Conservation (phyloP, 2,888 invertebrate genomes). For the Hyposoter dolosus region DNA sequence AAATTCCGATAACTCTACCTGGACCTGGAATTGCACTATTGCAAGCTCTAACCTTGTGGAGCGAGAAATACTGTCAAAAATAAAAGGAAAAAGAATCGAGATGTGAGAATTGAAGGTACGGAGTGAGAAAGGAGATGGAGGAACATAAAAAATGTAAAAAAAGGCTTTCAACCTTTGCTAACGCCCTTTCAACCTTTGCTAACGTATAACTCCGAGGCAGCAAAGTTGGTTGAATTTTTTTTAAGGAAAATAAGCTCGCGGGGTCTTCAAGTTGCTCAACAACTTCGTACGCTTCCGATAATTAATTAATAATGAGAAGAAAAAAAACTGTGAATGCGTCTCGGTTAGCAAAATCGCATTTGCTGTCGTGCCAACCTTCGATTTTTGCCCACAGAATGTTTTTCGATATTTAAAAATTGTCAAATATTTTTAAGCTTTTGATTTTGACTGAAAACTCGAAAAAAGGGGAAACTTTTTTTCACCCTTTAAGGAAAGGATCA, state of each 20-base stretch:
- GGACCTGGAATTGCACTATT: slow-evolving; percentile 41
- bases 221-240: slow-evolving; percentile 71
- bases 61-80: slow-evolving; percentile 15
- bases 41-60: background rate
- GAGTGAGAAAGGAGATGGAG: background rate
- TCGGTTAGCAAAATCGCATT: background rate
- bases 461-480: no score
- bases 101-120: slow-evolving; percentile 11
- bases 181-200: no score
- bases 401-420: no score
- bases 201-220: slow-evolving; percentile 49
- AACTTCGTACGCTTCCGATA: background rate
- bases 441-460: no score
- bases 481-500: no score
- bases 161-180: slow-evolving; percentile 42
- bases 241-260: slow-evolving; percentile 58
- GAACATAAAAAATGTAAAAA: slow-evolving; percentile 30
- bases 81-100: background rate
- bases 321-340: no score
- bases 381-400: no score
- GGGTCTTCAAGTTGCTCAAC: background rate
- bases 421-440: no score
- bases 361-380: background rate
- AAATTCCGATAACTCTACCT: slow-evolving; percentile 59
- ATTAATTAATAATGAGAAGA: background rate